Evolutionary conservation across 2,888 invertebrate genomes (phyloP), one percentile per base, ranked within the genome.

Genomic region (Pocota personata): DNA sequence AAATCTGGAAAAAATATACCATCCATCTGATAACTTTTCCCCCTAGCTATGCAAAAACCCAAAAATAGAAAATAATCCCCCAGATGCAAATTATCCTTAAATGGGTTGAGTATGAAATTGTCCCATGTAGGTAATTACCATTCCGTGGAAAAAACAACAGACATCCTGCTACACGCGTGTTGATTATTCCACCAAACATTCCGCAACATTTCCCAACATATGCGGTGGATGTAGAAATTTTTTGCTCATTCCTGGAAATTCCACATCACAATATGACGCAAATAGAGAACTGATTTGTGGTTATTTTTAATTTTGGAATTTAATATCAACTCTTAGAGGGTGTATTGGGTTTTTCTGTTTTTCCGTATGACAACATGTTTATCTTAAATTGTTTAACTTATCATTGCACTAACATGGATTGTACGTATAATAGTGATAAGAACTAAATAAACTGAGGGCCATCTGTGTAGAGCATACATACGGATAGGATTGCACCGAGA

Each of bases 101-200:
- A 21, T 35, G 4, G 12, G 32, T 12, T 5, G 6, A 19, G 12
- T 8, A 6, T 19, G 8, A 32, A 32, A 12, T 19, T 6, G 19
- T n/a, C n/a, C 21, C 19, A 21, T 6, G 19, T n/a, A n/a, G n/a
- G n/a, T 58, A 37, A 58, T 58, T 24, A 37, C 21, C 58, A 37
- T 58, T 10, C n/a, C 24, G 37, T 24, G 19, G 7, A 37, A n/a
- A 21, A 21, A 58, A 58, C 35, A 58, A 58, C 7, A 37, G 19
- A 35, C 37, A 32, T 52, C 32, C 35, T 21, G n/a, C 37, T 10
- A 16, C 35, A 21, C 19, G 4, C 12, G 35, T 37, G 37, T n/a
- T 57, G 57, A 40, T 48, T 48, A 64, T 64, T 46, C 27, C 64
- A 48, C 64, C 64, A 64, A 48, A 64, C 21, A 64, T 64, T 64